Percentiles rank a stretch among this genome's conserved stretches.
Evolutionary conservation across 2,113 vertebrate species (phyloP).

Genomic region (Paradoxurus hermaphroditus): DNA sequence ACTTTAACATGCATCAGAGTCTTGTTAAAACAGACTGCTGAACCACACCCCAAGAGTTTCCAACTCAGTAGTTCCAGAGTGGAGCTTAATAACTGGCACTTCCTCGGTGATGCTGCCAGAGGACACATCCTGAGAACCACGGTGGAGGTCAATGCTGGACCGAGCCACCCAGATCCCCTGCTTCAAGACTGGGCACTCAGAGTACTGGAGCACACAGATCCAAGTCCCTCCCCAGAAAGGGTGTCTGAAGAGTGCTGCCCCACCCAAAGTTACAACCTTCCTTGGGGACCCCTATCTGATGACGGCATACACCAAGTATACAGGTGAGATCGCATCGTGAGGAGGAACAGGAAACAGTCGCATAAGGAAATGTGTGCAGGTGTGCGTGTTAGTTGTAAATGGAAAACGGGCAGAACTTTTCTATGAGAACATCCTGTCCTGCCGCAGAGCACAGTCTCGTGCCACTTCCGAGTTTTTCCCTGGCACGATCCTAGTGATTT

Average conservation of each 20-base stretch:
- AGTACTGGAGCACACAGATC: neutral
- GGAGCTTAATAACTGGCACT: neutral
- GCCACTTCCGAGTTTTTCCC: neutral
- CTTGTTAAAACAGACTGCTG: neutral
- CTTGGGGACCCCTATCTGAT: neutral
- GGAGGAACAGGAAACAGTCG: neutral
- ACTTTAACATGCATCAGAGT: neutral
- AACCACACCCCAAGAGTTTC: neutral
- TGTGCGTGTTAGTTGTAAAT: neutral
- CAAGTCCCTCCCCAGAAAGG: neutral
- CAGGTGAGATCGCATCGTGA: rapidly evolving
- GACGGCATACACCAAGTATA: neutral
- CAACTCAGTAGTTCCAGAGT: neutral
- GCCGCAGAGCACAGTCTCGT: neutral
- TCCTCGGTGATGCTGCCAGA: neutral
- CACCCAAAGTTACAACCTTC: neutral
- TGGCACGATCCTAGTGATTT: neutral
- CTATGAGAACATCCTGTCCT: neutral
- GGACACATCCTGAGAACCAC: neutral
- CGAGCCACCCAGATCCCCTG: rapidly evolving
- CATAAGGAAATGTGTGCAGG: neutral
- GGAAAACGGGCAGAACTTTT: neutral
- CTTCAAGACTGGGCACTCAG: neutral
- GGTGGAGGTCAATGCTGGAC: neutral
- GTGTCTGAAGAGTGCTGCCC: neutral